Evolutionary conservation across 2,888 invertebrate species (phyloP).

Genomic region (Ophion ventricosus): DNA sequence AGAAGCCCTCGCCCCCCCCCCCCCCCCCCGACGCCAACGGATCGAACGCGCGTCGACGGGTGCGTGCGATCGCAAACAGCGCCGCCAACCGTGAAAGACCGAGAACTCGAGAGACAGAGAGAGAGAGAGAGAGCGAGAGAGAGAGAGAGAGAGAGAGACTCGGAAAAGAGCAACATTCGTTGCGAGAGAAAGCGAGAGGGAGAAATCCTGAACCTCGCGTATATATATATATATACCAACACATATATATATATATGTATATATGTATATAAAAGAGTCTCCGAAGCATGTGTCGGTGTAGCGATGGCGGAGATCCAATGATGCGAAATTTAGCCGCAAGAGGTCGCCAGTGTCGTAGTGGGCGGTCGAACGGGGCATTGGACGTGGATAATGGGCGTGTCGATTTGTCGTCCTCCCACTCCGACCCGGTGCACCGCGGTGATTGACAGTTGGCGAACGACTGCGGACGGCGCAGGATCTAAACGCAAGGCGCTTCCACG

Average conservation of each 20-base stretch:
- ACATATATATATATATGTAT: not conserved
- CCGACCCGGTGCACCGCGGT: conserved; percentile 84
- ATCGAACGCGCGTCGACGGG: conserved; percentile 2
- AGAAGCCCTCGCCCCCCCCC: too few relatives aligned
- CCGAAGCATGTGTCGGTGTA: conserved; percentile 71
- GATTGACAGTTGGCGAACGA: conserved; percentile 89
- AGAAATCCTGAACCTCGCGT: conserved; percentile 17
- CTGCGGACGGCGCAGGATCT: conserved; percentile 87
- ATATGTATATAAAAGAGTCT: not conserved
- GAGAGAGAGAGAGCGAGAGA: conserved; percentile 20
- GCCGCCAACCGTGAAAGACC: conserved; percentile 14
- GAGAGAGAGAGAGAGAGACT: conserved; percentile 27
- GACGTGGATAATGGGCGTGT: conserved; percentile 78
- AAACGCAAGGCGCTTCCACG: conserved; percentile 82
- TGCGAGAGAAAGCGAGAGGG: conserved; percentile 51
- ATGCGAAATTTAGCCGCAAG: conserved; percentile 47
- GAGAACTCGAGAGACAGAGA: not conserved
- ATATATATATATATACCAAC: not conserved
- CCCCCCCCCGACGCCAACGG: conserved; percentile 36
- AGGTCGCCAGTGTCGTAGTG: conserved; percentile 73
- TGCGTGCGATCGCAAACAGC: not conserved
- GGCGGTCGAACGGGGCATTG: conserved; percentile 79
- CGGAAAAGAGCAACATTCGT: conserved; percentile 23
- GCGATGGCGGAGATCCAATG: conserved; percentile 82
- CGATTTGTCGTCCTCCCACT: conserved; percentile 85